These are phyloP conservation scores for Synaphobranchus kaupii DNA, from an alignment of 2,797 vertebrate species.

Conservation along the genomic window DNA sequence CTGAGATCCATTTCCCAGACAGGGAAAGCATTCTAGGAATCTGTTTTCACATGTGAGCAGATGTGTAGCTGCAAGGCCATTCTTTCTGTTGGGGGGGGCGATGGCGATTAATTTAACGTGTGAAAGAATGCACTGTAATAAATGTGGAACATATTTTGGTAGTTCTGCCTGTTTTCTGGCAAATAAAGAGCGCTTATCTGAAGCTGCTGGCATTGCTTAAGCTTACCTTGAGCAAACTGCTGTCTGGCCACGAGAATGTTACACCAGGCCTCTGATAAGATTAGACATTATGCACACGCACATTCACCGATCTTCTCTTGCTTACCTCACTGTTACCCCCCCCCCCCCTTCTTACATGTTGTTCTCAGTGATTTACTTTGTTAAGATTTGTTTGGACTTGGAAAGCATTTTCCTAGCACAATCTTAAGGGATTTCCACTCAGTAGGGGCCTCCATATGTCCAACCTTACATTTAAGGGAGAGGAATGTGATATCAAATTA, in stretches of 20 bases:
- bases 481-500: too few relatives aligned
- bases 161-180: neutral
- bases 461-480: neutral
- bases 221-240: constrained; percentile 62
- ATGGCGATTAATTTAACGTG: constrained; percentile 31
- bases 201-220: constrained; percentile 59
- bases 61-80: constrained; percentile 31
- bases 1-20: constrained; percentile 30
- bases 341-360: neutral
- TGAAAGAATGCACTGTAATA: neutral
- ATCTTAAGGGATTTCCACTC: neutral
- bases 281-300: constrained; percentile 49
- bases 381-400: neutral
- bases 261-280: constrained; percentile 69
- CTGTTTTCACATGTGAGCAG: constrained; percentile 38
- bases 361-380: neutral
- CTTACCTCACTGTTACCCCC: constrained; percentile 24
- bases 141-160: neutral
- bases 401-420: neutral
- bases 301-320: constrained; percentile 42
- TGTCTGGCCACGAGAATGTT: constrained; percentile 57
- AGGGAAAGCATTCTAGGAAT: constrained; percentile 27
- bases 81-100: neutral
- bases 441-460: neutral
- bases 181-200: constrained; percentile 59